Evolutionary conservation across 2,113 vertebrate species (phyloP).

Genomic region (Pygoscelis antarcticus): DNA sequence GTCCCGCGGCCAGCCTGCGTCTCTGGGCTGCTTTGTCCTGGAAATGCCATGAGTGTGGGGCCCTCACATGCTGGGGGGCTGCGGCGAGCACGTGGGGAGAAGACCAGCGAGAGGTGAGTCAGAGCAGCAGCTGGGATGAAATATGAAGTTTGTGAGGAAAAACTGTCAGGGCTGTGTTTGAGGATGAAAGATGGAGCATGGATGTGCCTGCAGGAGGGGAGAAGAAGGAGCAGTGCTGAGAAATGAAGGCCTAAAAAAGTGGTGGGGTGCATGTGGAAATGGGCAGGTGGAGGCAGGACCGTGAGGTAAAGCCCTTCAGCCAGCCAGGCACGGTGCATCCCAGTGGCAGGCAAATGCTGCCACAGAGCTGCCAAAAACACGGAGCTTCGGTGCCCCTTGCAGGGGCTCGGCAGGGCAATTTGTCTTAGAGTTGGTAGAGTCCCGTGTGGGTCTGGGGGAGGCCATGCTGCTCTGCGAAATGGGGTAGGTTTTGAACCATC

Average conservation of each 20-base stretch:
- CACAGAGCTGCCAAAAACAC: rapidly evolving
- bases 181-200: rapidly evolving
- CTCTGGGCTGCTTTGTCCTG: not conserved
- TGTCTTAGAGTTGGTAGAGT: too few relatives aligned
- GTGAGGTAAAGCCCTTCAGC: not conserved
- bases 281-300: not conserved
- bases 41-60: rapidly evolving
- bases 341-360: rapidly evolving
- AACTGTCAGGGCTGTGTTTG: not conserved
- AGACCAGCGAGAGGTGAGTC: rapidly evolving
- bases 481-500: rapidly evolving
- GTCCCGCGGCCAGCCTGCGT: rapidly evolving
- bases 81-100: rapidly evolving
- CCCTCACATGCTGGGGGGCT: rapidly evolving
- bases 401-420: not conserved
- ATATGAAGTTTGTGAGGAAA: not conserved
- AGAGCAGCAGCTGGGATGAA: rapidly evolving
- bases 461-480: not conserved
- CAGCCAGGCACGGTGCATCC: too few relatives aligned
- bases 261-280: rapidly evolving
- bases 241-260: not conserved
- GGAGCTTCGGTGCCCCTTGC: not conserved
- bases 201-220: not conserved
- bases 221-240: not conserved
- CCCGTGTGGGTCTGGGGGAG: rapidly evolving